These are phyloP conservation scores for Phenganax marumi DNA, from an alignment of 92 coral and sea anemone genomes.

Conservation along the genomic window DNA sequence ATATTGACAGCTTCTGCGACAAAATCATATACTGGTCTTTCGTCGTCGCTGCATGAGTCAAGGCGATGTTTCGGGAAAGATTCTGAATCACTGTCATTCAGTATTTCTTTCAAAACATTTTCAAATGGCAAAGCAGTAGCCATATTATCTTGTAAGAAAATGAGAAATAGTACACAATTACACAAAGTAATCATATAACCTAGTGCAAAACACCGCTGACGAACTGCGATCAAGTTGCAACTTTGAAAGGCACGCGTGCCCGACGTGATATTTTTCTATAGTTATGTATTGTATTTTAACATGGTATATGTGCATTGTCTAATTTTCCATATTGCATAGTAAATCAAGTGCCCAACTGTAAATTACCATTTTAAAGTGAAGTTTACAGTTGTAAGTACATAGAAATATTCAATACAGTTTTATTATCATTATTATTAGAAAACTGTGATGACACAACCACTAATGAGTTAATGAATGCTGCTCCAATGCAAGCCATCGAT, in stretches of 20 bases:
- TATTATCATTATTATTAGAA: too few relatives aligned
- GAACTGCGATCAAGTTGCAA: slow-evolving; percentile 37
- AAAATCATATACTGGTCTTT: slow-evolving; percentile 23
- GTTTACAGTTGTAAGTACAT: too few relatives aligned
- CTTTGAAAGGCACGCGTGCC: slow-evolving; percentile 34
- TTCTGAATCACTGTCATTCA: slow-evolving; percentile 33
- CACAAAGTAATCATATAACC: not conserved
- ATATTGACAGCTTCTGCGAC: slow-evolving; percentile 17
- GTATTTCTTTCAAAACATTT: slow-evolving; percentile 31
- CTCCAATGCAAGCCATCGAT: not conserved
- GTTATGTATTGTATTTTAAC: too few relatives aligned
- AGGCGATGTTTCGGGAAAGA: slow-evolving; percentile 10
- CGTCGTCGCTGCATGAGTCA: slow-evolving; percentile 34
- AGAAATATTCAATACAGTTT: too few relatives aligned
- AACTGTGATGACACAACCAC: not conserved
- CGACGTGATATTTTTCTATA: too few relatives aligned
- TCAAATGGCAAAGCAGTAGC: slow-evolving; percentile 23
- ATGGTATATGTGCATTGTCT: too few relatives aligned
- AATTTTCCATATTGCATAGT: too few relatives aligned
- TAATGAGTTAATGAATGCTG: not conserved
- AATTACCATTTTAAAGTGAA: too few relatives aligned
- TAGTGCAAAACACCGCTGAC: slow-evolving; percentile 12
- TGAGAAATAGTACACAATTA: not conserved
- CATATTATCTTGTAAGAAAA: slow-evolving; percentile 8
- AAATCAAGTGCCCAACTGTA: too few relatives aligned